Percentiles rank a stretch among this genome's conserved stretches.
phyloP scores from a whole-genome alignment of 2,888 invertebrate genomes.

The Leucophenga montana region DNA sequence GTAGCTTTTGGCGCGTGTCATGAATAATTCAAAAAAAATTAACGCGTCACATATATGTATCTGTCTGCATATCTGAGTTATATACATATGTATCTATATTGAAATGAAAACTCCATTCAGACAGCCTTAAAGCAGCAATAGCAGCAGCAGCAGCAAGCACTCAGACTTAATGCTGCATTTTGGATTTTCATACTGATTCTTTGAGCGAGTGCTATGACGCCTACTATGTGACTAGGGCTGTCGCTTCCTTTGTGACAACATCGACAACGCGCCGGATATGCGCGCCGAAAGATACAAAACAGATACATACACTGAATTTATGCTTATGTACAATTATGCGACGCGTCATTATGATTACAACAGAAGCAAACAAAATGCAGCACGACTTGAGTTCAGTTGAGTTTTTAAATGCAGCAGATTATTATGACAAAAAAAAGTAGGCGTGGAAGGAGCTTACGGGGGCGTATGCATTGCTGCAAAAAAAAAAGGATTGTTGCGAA shows the following conservation, averaged over 20 bases:
- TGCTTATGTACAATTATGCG: conserved; percentile 25
- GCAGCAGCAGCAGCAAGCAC: not conserved
- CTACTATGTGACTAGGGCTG: too few relatives aligned
- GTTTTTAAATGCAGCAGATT: conserved; percentile 11
- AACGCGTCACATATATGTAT: not conserved
- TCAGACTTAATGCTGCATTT: not conserved
- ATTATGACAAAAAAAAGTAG: not conserved
- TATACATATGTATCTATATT: not conserved
- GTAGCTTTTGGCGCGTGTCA: not conserved
- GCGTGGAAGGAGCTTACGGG: not conserved
- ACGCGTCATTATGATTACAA: conserved; percentile 29
- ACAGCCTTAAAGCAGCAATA: not conserved
- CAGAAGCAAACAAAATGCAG: not conserved
- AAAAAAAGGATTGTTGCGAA: conserved; percentile 19
- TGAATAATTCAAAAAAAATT: conserved; percentile 12
- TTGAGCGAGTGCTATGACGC: too few relatives aligned
- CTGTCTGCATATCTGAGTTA: not conserved
- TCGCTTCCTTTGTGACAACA: not conserved
- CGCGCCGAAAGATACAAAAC: not conserved
- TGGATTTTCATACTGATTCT: too few relatives aligned
- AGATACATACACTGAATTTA: conserved; percentile 4
- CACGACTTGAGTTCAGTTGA: not conserved
- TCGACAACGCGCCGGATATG: conserved; percentile 15
- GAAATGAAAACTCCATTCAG: too few relatives aligned
- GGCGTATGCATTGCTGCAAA: not conserved